Evolutionary conservation across 1,140 invertebrate genomes (phyloP).

Genomic region (Drosophila seguyi): DNA sequence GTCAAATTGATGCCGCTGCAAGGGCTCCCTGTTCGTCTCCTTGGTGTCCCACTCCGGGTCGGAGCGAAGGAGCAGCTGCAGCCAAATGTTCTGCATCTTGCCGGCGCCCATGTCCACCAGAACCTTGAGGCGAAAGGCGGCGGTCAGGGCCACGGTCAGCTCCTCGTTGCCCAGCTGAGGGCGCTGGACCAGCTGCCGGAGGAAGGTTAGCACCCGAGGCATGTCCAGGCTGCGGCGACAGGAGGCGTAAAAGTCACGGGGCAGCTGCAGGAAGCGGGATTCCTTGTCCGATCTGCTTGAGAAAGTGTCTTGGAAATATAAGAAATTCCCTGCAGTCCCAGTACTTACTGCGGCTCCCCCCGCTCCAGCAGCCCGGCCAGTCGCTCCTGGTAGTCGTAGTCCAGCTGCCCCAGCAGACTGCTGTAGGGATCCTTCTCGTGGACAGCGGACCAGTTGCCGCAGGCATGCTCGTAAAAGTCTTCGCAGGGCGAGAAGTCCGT

Average conservation of each 20-base stretch:
- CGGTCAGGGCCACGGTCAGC: conserved; percentile 14
- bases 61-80: neutral
- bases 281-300: neutral
- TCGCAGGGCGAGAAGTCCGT: conserved; percentile 12
- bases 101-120: neutral
- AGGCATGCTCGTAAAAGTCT: conserved; percentile 56
- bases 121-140: conserved; percentile 15
- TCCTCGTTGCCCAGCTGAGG: neutral
- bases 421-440: conserved; percentile 8
- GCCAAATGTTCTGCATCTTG: neutral
- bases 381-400: conserved; percentile 30
- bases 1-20: conserved; percentile 12
- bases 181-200: conserved; percentile 13
- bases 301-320: fast-evolving
- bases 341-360: neutral
- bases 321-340: fast-evolving
- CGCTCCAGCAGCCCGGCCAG: conserved; percentile 40
- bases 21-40: neutral
- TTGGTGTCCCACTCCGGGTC: neutral
- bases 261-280: conserved; percentile 29
- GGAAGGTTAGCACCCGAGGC: neutral
- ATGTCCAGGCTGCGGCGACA: conserved; percentile 24
- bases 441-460: conserved; percentile 43
- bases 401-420: conserved; percentile 42
- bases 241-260: conserved; percentile 36